Conservation (phyloP, 2,113 vertebrate genomes). For the Tonatia bakeri region DNA sequence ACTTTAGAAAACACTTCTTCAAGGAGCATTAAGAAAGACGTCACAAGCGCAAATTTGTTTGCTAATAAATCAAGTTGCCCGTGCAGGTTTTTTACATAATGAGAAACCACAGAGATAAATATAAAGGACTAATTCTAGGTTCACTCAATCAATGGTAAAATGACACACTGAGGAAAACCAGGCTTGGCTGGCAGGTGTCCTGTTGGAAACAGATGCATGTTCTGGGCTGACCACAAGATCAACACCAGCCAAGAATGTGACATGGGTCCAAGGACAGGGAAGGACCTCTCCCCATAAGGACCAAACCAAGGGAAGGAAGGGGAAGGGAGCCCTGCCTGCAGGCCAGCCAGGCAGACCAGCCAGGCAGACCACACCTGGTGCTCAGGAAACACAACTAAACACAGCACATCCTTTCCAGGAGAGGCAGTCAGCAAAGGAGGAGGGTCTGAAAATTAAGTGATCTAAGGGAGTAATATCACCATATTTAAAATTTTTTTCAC, state of each 20-base stretch:
- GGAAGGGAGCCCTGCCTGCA: not conserved
- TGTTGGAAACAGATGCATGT: not conserved
- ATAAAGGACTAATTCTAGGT: not conserved
- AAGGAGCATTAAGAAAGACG: conserved; percentile 2
- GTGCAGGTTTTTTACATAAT: conserved; percentile 17
- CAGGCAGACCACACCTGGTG: not conserved
- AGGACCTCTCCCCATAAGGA: not conserved
- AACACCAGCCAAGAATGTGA: not conserved
- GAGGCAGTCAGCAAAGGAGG: not conserved
- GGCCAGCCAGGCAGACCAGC: no score
- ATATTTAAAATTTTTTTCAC: not conserved
- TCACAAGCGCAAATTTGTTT: conserved; percentile 14
- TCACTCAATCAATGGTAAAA: not conserved
- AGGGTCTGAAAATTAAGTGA: not conserved
- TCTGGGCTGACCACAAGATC: not conserved
- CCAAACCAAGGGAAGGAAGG: not conserved
- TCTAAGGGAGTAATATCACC: not conserved
- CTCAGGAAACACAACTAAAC: not conserved
- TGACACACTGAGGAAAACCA: not conserved
- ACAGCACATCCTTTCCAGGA: not conserved
- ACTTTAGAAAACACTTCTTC: not conserved
- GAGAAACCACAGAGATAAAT: conserved; percentile 25
- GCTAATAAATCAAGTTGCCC: conserved; percentile 24
- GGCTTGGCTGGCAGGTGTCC: not conserved
- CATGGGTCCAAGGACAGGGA: not conserved